phyloP scores from a whole-genome alignment of 2,113 vertebrate species.

The Raja brachyura region DNA sequence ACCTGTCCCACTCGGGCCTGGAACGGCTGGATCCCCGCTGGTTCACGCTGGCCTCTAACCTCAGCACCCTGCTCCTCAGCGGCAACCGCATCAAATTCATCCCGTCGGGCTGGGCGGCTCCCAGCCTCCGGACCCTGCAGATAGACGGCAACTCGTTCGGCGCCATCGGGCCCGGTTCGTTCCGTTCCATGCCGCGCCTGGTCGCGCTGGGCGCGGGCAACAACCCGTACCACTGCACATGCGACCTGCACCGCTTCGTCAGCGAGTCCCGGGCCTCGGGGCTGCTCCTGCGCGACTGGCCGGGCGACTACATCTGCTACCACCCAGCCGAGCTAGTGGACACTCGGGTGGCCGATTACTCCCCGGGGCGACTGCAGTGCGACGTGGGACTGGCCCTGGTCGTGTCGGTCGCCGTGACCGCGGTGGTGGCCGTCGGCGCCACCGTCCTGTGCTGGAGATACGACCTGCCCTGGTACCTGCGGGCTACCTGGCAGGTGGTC shows the following conservation, averaged over 20 bases:
- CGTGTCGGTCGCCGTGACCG: slow-evolving; percentile 58
- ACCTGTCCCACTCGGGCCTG: slow-evolving; percentile 66
- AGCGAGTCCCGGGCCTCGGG: slow-evolving; percentile 47
- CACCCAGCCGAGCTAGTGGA: slow-evolving; percentile 61
- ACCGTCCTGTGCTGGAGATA: slow-evolving; percentile 63
- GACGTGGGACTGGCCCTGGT: slow-evolving; percentile 61
- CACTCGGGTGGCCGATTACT: slow-evolving; percentile 54
- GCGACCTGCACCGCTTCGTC: slow-evolving; percentile 67
- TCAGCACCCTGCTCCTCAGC: slow-evolving; percentile 58
- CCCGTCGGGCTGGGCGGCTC: slow-evolving; percentile 59
- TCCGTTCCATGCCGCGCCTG: slow-evolving; percentile 59
- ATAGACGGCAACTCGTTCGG: slow-evolving; percentile 74
- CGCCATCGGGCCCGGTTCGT: slow-evolving; percentile 59
- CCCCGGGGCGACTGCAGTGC: slow-evolving; percentile 57
- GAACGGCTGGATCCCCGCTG: slow-evolving; percentile 63
- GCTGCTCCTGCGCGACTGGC: slow-evolving; percentile 65
- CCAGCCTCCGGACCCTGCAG: slow-evolving; percentile 50
- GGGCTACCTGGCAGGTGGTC: slow-evolving; percentile 62
- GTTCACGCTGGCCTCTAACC: slow-evolving; percentile 53
- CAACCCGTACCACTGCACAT: slow-evolving; percentile 77
- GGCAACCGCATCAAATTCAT: slow-evolving; percentile 80
- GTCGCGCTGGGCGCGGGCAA: slow-evolving; percentile 60
- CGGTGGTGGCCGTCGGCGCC: slow-evolving; percentile 43
- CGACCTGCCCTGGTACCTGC: slow-evolving; percentile 66
- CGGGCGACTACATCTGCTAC: slow-evolving; percentile 66